Conservation (phyloP, 1,140 invertebrate species). For the Cheumatopsyche charites region DNA sequence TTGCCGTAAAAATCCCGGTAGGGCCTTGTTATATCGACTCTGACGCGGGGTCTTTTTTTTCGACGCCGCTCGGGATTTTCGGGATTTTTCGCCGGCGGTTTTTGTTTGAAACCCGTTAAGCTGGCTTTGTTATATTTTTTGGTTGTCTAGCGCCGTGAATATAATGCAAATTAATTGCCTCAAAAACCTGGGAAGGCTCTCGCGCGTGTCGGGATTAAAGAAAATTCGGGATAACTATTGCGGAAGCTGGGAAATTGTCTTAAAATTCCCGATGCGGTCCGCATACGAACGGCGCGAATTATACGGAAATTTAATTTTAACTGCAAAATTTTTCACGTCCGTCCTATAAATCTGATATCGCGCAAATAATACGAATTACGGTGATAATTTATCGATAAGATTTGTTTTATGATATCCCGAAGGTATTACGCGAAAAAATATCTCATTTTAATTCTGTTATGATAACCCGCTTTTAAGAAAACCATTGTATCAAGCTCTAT, state of each 20-base stretch:
- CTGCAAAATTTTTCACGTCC: not conserved
- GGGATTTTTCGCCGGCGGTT: constrained; percentile 19
- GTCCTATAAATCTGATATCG: not conserved
- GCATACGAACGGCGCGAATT: constrained; percentile 12
- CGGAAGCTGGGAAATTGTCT: constrained; percentile 13
- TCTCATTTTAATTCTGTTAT: too few relatives aligned
- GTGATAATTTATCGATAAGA: not conserved
- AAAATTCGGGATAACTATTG: constrained; percentile 18
- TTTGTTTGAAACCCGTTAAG: constrained; percentile 29
- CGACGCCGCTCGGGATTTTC: constrained; percentile 14
- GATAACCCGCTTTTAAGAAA: too few relatives aligned
- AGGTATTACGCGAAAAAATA: too few relatives aligned
- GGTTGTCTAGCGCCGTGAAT: constrained; percentile 21
- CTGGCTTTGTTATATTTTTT: constrained; percentile 35
- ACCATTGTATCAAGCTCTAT: not conserved
- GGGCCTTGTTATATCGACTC: constrained; percentile 19
- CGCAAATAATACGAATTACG: not conserved
- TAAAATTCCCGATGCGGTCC: constrained; percentile 6
- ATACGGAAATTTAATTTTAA: constrained; percentile 17
- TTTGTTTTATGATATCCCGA: not conserved
- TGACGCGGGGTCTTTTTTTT: not conserved
- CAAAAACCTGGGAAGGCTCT: constrained; percentile 29
- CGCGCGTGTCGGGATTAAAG: constrained; percentile 9
- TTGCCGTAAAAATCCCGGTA: constrained; percentile 6
- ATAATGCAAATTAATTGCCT: constrained; percentile 34